Evolutionary conservation across 2,797 vertebrate genomes (phyloP).

Genomic region (Eulemur mongoz): DNA sequence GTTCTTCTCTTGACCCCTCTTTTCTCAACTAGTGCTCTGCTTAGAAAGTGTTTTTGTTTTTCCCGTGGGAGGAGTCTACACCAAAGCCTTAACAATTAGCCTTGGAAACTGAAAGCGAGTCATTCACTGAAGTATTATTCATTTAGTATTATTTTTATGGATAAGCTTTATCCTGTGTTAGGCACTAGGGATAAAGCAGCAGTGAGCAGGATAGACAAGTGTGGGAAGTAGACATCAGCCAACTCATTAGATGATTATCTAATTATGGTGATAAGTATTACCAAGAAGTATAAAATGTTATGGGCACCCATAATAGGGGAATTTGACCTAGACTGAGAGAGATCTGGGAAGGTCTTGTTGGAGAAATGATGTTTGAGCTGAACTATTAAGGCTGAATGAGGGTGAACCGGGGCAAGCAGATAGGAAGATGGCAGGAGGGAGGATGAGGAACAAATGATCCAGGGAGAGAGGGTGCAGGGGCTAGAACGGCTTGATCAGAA

Average conservation of each 20-base stretch:
- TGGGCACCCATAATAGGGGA: background rate
- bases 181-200: background rate
- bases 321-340: background rate
- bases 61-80: background rate
- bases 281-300: background rate
- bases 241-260: slow-evolving; percentile 2
- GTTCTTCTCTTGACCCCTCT: background rate
- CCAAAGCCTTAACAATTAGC: background rate
- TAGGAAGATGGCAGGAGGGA: background rate
- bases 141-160: background rate
- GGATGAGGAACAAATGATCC: background rate
- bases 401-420: background rate
- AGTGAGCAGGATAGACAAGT: background rate
- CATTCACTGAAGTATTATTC: background rate
- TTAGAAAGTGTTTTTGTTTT: slow-evolving; percentile 15
- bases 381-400: background rate
- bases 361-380: background rate
- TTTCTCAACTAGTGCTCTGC: background rate
- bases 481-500: background rate
- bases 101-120: background rate
- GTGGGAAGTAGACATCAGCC: background rate
- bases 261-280: background rate
- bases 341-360: background rate
- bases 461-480: background rate
- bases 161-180: background rate